Base-by-base conservation (phyloP, 1,140 invertebrate species). In the Hylaeus volcanicus region DNA sequence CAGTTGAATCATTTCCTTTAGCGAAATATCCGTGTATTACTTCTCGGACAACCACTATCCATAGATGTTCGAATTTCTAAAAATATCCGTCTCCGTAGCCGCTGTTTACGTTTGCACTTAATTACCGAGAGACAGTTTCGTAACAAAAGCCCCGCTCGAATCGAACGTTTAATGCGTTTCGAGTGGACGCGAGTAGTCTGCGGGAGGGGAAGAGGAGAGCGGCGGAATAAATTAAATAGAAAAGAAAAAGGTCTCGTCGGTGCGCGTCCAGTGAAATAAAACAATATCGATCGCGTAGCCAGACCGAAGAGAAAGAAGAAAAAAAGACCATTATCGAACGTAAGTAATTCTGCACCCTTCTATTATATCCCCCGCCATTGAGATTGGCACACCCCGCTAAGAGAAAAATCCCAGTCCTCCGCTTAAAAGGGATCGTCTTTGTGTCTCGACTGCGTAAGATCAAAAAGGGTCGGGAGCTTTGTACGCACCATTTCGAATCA, bases 361-460 rank as follows among this genome's bases (percentile, higher is more conserved):
- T 76, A 63, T 70, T 75, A 64, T 69, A 61, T 37, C 39, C n/a
- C 26, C 53, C 37, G 68, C 39, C 74, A 81, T 76, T 70, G 73
- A 81, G 74, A 81, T 76, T 53, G 64, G 74, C 79, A 63, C 74
- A 69, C 79, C 65, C 79, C 48, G 65, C 3, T 51, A 51, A 56
- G 64, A 81, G 79, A 76, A 68, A 76, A 69, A 76, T 61, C 71
- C 53, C 51, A 51, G 51, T 79, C 26, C 64, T 48, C 45, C 41
- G 73, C 26, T 69, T 76, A 70, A 81, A 81, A 81, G 58, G 74
- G 64, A 45, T 76, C 74, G 73, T 76, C 79, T 81, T 81, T 81
- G 79, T 75, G 79, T 69, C 74, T 76, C 79, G 65, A 76, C 74
- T 76, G 79, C 74, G 74, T 76, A 76, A 81, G 79, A 76, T 76